Base-by-base conservation (phyloP, 2,113 vertebrate genomes). In the Nansenia antarctica region DNA sequence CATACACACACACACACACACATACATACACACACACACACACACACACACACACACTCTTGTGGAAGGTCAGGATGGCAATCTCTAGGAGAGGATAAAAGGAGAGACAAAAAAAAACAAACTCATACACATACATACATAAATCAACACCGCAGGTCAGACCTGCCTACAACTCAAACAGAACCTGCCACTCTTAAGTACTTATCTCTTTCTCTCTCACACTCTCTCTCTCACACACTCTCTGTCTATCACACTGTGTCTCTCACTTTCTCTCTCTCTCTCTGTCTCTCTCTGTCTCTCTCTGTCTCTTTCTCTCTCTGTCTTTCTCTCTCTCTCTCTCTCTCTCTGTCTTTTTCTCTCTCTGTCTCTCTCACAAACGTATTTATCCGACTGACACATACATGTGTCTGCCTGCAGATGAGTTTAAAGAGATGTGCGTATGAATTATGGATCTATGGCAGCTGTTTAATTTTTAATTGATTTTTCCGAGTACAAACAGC, bases 391-490 rank as follows among this genome's bases (percentile, higher is more conserved):
- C 73, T 76, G 81, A 84, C 74, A 83, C 12, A 37, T 78, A 77
- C 81, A 69, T 35, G 66, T 70, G 71, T 81, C 53, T 20, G 57
- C 76, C 47, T 66, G 60, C 79, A 52, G 62, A 80, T 61, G 69
- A 70, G 75, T 70, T 65, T 76, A 70, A 74, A 82, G 78, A 58
- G 70, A 80, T 77, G 72, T 67, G 73, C 42, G 7, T 64, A 89
- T 90, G 74, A 89, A 91, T 91, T 86, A 89, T 87, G 84, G 81
- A 89, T 89, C 81, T 76, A 69, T 74, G 77, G 83, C 83, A 82
- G 79, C 65, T 87, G 87, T 87, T 83, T 71, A 89, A n/a, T 91
- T 90, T 88, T 87, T 89, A 86, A 92, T 89, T 87, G 77, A 87
- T 84, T 89, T 87, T 82, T 65, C 70, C 29, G 70, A 87, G 83